Base-by-base conservation (phyloP, 2,113 vertebrate species). In the Sprattus sprattus region DNA sequence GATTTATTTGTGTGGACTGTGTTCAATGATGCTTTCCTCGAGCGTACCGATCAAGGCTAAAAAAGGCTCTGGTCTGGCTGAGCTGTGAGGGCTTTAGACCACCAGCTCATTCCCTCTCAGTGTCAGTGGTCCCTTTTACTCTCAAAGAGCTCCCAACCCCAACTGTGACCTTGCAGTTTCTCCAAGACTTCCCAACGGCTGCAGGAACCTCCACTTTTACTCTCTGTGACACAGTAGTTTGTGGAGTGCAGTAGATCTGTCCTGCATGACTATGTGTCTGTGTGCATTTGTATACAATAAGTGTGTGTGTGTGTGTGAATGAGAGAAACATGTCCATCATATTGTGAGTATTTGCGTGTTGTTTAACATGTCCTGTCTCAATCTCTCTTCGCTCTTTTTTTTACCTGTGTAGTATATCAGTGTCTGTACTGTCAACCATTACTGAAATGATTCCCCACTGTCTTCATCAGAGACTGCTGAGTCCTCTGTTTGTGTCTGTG, bases 241-340 rank as follows among this genome's bases (percentile, higher is more conserved):
- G 84, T 81, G 89, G 92, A 94, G 93, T 93, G 92, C 94, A 92
- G 94, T 94, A 94, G 94, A 94, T 95, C 95, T 94, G 91, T 94
- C 88, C 85, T 89, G 94, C 94, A 95, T 94, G 93, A 28, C 2
- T 7, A 80, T 85, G 87, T 81, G 52, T 87, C 22, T 49, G 7
- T 80, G 50, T 89, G 86, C 4, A 2, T 32, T 47, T 86, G 10
- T 75, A 25, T 47, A 11, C 64, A 25, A 45, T 49, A 16, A 45
- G 49, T 81, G 25, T 50, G 1, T 67, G 20, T 81, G 86, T 64
- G 22, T 50, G 16, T 82, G 45, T 11, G 3, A 1, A 15, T 80
- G 28, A 20, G 25, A 32, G 46, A 2, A 32, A 64, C 50, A 54
- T 15, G 15, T 46, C 20, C 50, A 20, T 46, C 28, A 39, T 39